Conservation (phyloP, 2,113 vertebrate genomes). For the Cygnus buccinator region DNA sequence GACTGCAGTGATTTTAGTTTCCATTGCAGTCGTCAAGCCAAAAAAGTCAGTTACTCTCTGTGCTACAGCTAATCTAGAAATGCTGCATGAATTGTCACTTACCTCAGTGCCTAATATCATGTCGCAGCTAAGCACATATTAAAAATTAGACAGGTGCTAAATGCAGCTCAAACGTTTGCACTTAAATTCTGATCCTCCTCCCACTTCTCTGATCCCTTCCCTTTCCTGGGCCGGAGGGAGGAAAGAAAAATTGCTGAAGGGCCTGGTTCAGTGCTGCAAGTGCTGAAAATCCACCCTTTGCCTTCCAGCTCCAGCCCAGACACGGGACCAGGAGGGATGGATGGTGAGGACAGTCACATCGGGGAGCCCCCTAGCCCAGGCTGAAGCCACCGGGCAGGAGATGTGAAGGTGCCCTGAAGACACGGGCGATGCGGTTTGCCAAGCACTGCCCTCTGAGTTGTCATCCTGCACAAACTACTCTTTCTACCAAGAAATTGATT, state of each 20-base stretch:
- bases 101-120: background rate
- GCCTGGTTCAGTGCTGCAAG: background rate
- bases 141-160: slow-evolving; percentile 61
- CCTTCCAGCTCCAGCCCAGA: background rate
- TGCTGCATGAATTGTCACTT: slow-evolving; percentile 58
- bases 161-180: slow-evolving; percentile 49
- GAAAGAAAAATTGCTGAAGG: background rate
- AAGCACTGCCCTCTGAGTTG: background rate
- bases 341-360: no score
- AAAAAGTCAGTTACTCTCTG: background rate
- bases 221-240: background rate
- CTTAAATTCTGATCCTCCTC: background rate
- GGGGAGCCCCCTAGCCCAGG: background rate
- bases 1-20: background rate
- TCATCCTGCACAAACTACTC: background rate
- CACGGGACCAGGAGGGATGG: accelerated
- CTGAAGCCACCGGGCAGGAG: background rate
- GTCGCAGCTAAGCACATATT: background rate
- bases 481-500: background rate
- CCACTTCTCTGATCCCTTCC: background rate
- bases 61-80: slow-evolving; percentile 3
- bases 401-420: background rate
- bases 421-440: background rate
- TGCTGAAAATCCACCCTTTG: background rate
- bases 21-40: background rate